Evolutionary conservation across 2,888 invertebrate genomes (phyloP).

Genomic region (Cosmia pyralina): DNA sequence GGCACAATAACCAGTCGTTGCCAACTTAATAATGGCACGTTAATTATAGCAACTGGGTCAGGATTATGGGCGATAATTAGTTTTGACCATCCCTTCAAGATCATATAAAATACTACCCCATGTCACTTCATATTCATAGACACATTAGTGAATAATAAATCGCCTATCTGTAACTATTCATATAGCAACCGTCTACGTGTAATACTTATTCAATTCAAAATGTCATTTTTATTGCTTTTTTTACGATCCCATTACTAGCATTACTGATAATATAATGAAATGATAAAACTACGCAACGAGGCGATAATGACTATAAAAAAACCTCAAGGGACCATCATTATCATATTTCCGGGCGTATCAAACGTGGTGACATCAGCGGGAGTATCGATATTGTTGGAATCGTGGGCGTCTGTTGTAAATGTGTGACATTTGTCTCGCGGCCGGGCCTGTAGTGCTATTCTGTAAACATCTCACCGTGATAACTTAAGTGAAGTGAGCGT

Average conservation of each 20-base stretch:
- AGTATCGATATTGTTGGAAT: constrained; percentile 36
- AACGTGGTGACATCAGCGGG: constrained; percentile 28
- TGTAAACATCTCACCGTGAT: too few relatives aligned
- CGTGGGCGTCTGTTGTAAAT: constrained; percentile 44
- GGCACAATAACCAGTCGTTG: constrained; percentile 5
- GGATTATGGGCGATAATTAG: constrained; percentile 2
- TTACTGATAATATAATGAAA: constrained; percentile 11
- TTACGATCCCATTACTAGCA: constrained; percentile 14
- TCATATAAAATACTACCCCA: background rate
- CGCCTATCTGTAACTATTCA: background rate
- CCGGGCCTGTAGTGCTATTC: too few relatives aligned
- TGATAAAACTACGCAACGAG: constrained; percentile 30
- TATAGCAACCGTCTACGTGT: background rate
- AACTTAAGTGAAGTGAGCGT: too few relatives aligned
- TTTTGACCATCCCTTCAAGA: background rate
- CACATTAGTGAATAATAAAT: background rate
- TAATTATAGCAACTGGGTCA: constrained; percentile 3
- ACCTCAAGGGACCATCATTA: constrained; percentile 17
- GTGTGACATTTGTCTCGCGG: constrained; percentile 35
- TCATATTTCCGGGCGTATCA: constrained; percentile 38
- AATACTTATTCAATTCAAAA: constrained; percentile 4
- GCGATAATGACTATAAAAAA: constrained; percentile 16
- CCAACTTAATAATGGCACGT: constrained; percentile 6
- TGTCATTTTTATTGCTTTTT: constrained; percentile 14
- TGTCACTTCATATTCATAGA: background rate